Base-by-base conservation (phyloP, 2,888 invertebrate species). In the Endomychus coccineus region DNA sequence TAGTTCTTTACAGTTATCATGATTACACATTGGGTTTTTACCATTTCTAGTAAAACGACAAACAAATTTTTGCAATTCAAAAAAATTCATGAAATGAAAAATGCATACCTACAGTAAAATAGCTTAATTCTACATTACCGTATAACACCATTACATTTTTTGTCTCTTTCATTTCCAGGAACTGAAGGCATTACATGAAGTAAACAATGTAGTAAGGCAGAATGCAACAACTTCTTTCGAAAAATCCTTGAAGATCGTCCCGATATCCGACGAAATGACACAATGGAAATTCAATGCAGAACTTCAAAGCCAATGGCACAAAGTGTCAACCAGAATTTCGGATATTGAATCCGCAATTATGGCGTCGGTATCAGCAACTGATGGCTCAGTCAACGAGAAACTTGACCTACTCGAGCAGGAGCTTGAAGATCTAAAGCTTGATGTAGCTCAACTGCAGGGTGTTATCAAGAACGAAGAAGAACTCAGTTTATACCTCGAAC, bases 401-500 rank as follows among this genome's bases (percentile, higher is more conserved):
- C 63, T 89, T 0, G 71, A 74, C 27, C 69, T 84, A 17, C 70
- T 90, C 2, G 86, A 87, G 58, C 76, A 80, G 48, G 88, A 88
- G 58, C 62, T 89, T 9, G 72, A 78, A 55, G 86, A 88, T 56
- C 69, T 89, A 11, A 76, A 81, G 39, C 62, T 73, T 1, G 74
- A 79, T 10, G 67, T 88, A 40, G 80, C 83, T 16, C 74, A 76
- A 44, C 73, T 86, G 41, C 80, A 82, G 57, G 83, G 85, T 2
- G 79, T 86, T 0, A 79, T 89, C 27, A 86, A 83, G 56, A 86
- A 78, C 34, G 86, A 85, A 53, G 88, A 89, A 49, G 88, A 89
- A 55, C 68, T 89, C 1, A 79, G 80, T 49, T 68, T 87, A 4
- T 88, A 88, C 55, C 80, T 87, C 5, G 86, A 89, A 62, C 71